phyloP scores from a whole-genome alignment of 2,797 vertebrate species.

The Chelidonichthys spinosus region DNA sequence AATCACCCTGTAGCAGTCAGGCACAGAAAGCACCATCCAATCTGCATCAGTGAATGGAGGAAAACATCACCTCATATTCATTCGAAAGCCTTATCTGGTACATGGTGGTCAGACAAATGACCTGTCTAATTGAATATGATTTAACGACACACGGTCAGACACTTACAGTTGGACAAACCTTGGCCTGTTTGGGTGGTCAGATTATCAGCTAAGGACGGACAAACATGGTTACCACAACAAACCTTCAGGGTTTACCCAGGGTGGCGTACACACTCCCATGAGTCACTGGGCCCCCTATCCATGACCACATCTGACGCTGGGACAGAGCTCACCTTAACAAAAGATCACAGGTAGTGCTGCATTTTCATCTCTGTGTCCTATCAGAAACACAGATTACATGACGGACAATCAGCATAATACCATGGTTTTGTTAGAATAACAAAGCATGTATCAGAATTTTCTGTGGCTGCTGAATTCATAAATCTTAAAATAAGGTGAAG shows the following conservation, averaged over 20 bases:
- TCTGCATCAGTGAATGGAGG: conserved; percentile 61
- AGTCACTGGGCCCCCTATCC: conserved; percentile 20
- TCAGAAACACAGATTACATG: conserved; percentile 16
- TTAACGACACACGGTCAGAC: conserved; percentile 37
- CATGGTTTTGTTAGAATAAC: not conserved
- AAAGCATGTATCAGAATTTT: not conserved
- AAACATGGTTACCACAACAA: conserved; percentile 29
- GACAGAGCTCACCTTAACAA: conserved; percentile 16
- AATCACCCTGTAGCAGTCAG: conserved; percentile 95
- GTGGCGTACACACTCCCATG: conserved; percentile 22
- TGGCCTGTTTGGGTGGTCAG: not conserved
- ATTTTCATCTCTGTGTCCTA: conserved; percentile 16
- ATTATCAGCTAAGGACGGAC: conserved; percentile 7
- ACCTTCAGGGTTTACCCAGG: conserved; percentile 29
- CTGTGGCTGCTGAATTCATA: not conserved
- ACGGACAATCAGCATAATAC: conserved; percentile 1
- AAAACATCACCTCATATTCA: conserved; percentile 57
- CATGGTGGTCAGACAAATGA: conserved; percentile 55
- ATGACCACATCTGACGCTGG: conserved; percentile 21
- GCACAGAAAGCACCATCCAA: conserved; percentile 79
- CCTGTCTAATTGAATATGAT: conserved; percentile 66
- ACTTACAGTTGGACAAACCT: conserved; percentile 15
- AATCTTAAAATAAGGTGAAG: not conserved
- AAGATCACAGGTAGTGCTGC: conserved; percentile 25
- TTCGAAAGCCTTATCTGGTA: conserved; percentile 63